Percentiles rank a stretch among this genome's conserved stretches.
These are phyloP conservation scores for Sibirionetta formosa DNA, from an alignment of 2,797 vertebrate species.

Conservation along the genomic window DNA sequence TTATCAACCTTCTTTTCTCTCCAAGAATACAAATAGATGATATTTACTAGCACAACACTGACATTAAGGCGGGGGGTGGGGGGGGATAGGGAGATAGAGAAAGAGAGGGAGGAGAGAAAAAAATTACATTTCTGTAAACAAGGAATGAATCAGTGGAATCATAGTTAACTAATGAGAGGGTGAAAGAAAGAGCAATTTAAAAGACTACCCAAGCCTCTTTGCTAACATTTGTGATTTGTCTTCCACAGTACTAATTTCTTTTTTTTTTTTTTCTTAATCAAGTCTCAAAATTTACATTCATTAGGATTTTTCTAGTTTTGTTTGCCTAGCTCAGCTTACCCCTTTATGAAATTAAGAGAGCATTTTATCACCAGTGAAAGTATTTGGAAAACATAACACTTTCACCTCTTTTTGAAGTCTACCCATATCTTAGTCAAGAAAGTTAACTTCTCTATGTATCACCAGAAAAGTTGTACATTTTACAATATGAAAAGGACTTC, in stretches of 20 bases:
- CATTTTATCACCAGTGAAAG: neutral
- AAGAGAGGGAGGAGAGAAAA: too few species aligned
- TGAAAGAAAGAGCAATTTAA: neutral
- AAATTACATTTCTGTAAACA: neutral
- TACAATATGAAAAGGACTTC: neutral
- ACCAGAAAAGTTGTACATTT: neutral
- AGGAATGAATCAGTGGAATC: neutral
- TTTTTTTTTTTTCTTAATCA: neutral
- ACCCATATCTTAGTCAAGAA: neutral
- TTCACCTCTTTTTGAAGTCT: neutral
- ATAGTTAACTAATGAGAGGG: neutral
- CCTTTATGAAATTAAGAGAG: neutral
- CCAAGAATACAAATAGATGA: neutral
- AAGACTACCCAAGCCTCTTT: neutral
- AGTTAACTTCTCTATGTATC: neutral
- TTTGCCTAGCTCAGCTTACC: neutral
- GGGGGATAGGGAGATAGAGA: too few species aligned
- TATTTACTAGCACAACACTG: neutral
- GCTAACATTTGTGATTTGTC: too few species aligned
- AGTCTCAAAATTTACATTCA: neutral
- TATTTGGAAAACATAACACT: neutral
- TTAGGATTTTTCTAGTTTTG: neutral
- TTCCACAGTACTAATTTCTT: neutral
- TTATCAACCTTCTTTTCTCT: neutral
- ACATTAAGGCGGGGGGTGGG: too few species aligned